Base-by-base conservation (phyloP, 2,888 invertebrate genomes). In the Scotopteryx bipunctaria region DNA sequence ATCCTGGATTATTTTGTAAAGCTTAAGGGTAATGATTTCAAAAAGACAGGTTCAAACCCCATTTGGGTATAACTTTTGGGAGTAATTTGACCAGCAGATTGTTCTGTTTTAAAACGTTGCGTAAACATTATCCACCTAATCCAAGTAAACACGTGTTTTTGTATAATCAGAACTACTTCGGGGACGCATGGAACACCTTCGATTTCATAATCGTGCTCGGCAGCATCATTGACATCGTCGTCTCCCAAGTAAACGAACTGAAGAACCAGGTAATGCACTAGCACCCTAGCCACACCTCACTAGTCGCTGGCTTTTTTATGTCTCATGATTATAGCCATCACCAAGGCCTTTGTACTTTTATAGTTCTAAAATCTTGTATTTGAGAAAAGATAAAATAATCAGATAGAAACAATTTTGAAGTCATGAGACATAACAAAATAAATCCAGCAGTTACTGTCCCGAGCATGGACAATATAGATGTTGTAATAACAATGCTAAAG, bases 181-280 rank as follows among this genome's bases (percentile, higher is more conserved):
- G 98, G 19, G 98, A 99, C 84, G 97, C 98, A 11, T 99, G 98
- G 98, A 99, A 99, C 85, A 96, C 97, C 1, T 98, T 98, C 79
- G 98, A 99, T 91, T 98, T 99, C 84, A 96, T 98, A 74, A 98
- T 99, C 73, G 98, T 99, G 2, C 91, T 98, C 59, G 98, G 98
- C 72, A 98, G 98, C 87, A 98, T 98, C 83, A 97, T 99, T 69
- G 98, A 99, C 85, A 99, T 99, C 73, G 98, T 99, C 25, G 98
- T 97, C 78, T 97, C 98, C 38, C 98, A 98, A 93, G 96, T 99
- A 67, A 97, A 96, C 88, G 97, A 97, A 92, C 95, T 95, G 92
- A 92, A 91, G 64, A 91, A 90, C 66, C 91, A 91, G 91, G 91
- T 91, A 84, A 83, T 52, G 35, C 51, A 61, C 53, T 51, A 25